These are phyloP conservation scores for Pristionchus maxplancki DNA, from an alignment of 2,888 invertebrate species.

Conservation along the genomic window DNA sequence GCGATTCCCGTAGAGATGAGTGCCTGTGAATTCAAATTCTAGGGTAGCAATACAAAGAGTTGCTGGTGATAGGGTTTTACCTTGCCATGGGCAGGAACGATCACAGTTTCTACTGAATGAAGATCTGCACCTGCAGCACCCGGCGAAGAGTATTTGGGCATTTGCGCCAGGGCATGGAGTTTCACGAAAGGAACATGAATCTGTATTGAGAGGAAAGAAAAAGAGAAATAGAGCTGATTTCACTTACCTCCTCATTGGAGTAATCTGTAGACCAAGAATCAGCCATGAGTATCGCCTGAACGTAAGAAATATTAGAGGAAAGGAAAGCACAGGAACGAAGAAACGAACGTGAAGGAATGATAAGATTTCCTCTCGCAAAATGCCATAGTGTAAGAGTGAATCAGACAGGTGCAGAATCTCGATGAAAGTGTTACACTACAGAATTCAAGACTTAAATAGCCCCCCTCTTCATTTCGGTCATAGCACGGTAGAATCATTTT, in stretches of 20 bases:
- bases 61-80: background rate
- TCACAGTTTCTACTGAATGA: background rate
- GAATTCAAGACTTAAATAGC: too few species aligned
- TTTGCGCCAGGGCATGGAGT: background rate
- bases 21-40: background rate
- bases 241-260: background rate
- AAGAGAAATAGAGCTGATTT: background rate
- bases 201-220: background rate
- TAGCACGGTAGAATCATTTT: too few species aligned
- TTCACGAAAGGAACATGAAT: background rate
- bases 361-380: too few species aligned
- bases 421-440: too few species aligned
- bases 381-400: too few species aligned
- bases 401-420: too few species aligned
- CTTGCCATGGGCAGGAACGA: background rate
- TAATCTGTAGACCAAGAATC: background rate
- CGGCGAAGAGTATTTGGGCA: background rate
- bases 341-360: too few species aligned
- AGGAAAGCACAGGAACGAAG: too few species aligned
- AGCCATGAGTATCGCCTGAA: too few species aligned
- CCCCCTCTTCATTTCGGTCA: too few species aligned
- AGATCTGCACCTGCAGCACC: background rate
- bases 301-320: too few species aligned
- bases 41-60: background rate
- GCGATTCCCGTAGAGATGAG: background rate